Conservation (phyloP, 2,113 vertebrate species). For the Dicrurus megarhynchus region DNA sequence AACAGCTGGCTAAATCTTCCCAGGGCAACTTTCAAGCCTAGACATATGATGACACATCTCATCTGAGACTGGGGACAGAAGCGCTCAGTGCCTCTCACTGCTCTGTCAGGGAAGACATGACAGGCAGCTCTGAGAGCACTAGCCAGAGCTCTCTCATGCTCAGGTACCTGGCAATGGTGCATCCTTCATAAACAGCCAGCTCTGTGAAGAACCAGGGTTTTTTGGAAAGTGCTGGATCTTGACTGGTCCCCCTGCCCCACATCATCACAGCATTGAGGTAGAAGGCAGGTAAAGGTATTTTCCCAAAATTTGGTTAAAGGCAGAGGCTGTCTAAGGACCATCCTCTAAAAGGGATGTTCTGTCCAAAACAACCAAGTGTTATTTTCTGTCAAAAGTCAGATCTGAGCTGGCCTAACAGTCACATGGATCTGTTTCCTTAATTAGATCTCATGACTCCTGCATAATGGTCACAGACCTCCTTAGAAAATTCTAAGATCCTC, state of each 20-base stretch:
- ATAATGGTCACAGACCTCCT: not conserved
- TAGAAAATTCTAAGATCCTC: not conserved
- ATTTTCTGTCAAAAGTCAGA: not conserved
- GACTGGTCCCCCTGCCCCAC: not conserved
- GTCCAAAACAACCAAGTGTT: not conserved
- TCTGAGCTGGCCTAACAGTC: not conserved
- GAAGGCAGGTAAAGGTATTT: not conserved
- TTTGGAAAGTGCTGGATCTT: not conserved
- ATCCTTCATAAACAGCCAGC: not conserved
- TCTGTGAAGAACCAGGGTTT: not conserved
- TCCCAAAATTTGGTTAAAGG: not conserved
- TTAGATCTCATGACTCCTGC: not conserved
- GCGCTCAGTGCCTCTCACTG: not conserved
- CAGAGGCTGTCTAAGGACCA: not conserved
- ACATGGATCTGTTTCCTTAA: not conserved
- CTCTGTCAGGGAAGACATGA: not conserved
- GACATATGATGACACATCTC: not conserved
- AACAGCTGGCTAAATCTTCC: not conserved
- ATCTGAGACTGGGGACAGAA: not conserved
- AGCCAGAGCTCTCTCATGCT: not conserved
- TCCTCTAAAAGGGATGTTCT: not conserved
- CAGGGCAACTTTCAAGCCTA: not conserved
- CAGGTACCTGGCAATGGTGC: not conserved
- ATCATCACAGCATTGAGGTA: not conserved
- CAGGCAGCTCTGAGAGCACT: not conserved